Evolutionary conservation across 2,888 invertebrate species (phyloP).

Genomic region (Melinaea menophilus): DNA sequence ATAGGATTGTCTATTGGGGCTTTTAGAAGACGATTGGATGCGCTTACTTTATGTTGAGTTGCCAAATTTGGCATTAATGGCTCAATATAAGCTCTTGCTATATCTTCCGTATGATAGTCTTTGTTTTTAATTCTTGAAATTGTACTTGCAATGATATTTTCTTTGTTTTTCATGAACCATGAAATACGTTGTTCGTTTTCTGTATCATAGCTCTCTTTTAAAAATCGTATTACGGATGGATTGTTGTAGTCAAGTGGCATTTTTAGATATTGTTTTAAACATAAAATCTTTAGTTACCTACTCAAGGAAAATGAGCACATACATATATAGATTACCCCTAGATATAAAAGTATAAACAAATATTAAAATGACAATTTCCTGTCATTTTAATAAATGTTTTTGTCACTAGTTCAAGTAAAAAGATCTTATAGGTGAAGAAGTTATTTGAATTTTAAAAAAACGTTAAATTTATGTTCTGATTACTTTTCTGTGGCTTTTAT

Average conservation of each 20-base stretch:
- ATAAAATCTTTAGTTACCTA: not conserved
- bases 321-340: not conserved
- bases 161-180: conserved; percentile 34
- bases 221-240: conserved; percentile 29
- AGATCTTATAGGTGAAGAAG: too few relatives aligned
- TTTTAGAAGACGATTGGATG: conserved; percentile 18
- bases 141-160: conserved; percentile 18
- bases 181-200: conserved; percentile 28
- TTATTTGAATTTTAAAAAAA: too few relatives aligned
- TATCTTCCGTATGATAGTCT: conserved; percentile 16
- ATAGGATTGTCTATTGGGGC: not conserved
- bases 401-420: too few relatives aligned
- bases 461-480: too few relatives aligned
- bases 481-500: too few relatives aligned
- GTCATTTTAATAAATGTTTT: conserved; percentile 21
- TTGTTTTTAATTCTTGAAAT: conserved; percentile 10
- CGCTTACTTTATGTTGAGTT: conserved; percentile 17
- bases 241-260: conserved; percentile 33
- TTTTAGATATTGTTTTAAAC: conserved; percentile 14
- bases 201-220: conserved; percentile 34
- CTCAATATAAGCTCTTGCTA: conserved; percentile 16
- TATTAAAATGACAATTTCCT: conserved; percentile 50
- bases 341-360: conserved; percentile 5
- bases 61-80: conserved; percentile 15
- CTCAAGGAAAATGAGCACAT: too few relatives aligned